These are phyloP conservation scores for Amiota mariae DNA, from an alignment of 2,888 invertebrate species.

Conservation along the genomic window DNA sequence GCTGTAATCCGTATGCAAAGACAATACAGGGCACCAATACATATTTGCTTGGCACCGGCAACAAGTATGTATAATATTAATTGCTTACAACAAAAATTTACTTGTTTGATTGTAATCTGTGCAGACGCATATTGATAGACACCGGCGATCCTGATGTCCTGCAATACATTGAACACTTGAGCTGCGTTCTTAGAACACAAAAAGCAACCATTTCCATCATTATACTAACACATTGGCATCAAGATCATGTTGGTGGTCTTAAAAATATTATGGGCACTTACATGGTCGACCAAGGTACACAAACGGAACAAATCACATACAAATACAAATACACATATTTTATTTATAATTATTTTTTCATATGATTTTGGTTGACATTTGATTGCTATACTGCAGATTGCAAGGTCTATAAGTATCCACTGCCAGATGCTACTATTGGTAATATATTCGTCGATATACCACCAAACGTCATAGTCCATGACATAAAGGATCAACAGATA, in stretches of 20 bases:
- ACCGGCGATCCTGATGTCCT: slow-evolving; percentile 87
- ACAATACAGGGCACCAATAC: slow-evolving; percentile 99
- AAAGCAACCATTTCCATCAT: slow-evolving; percentile 86
- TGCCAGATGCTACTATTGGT: slow-evolving; percentile 74
- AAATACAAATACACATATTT: too few species aligned
- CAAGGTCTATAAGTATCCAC: slow-evolving; percentile 82
- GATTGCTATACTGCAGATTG: slow-evolving; percentile 71
- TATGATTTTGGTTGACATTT: too few species aligned
- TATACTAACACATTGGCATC: slow-evolving; percentile 96
- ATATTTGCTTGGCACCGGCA: slow-evolving; percentile 93
- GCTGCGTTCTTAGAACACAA: slow-evolving; percentile 81
- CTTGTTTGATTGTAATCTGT: too few species aligned
- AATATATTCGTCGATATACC: slow-evolving; percentile 73
- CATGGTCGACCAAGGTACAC: slow-evolving; percentile 49
- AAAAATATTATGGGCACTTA: slow-evolving; percentile 75
- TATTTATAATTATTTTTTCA: neutral
- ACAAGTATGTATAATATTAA: slow-evolving; percentile 77
- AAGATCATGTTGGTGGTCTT: slow-evolving; percentile 95
- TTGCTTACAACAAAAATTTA: too few species aligned
- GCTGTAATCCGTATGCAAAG: slow-evolving; percentile 96
- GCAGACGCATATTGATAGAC: slow-evolving; percentile 92
- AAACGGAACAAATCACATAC: neutral
- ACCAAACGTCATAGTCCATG: slow-evolving; percentile 74
- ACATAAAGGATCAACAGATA: slow-evolving; percentile 82
- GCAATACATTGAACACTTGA: slow-evolving; percentile 85